Evolutionary conservation across 2,113 vertebrate genomes (phyloP).

Genomic region (Zeus faber): DNA sequence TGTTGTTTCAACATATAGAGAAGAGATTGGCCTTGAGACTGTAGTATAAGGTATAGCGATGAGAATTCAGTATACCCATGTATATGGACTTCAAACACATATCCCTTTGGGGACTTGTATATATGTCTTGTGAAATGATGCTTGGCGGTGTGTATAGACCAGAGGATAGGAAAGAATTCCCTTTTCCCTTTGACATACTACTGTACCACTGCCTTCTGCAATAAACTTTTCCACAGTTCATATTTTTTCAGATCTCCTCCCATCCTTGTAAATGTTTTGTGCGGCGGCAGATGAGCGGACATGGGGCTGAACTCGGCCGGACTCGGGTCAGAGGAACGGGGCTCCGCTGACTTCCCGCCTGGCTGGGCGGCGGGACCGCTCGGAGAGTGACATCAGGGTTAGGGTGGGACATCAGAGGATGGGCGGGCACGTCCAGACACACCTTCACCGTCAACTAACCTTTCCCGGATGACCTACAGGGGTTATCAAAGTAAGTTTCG

Average conservation of each 20-base stretch:
- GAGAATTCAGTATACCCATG: neutral
- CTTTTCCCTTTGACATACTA: neutral
- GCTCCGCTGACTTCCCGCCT: conserved; percentile 48
- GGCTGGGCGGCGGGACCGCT: neutral
- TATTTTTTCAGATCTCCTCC: neutral
- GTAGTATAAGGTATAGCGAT: neutral
- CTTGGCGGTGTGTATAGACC: neutral
- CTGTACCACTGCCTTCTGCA: neutral
- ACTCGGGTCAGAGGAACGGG: conserved; percentile 44
- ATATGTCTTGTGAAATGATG: neutral
- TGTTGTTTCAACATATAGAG: no score
- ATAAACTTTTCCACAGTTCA: neutral
- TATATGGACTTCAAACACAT: neutral
- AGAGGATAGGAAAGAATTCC: neutral
- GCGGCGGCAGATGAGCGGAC: conserved; percentile 15
- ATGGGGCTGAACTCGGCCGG: conserved; percentile 33
- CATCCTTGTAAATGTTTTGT: conserved; percentile 2
- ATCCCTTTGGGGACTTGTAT: neutral
- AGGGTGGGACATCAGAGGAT: conserved; percentile 55
- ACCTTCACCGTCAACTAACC: conserved; percentile 42
- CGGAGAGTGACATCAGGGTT: no score
- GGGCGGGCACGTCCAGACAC: conserved; percentile 56
- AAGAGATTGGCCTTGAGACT: neutral
- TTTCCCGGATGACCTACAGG: conserved; percentile 41
- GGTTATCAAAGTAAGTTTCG: conserved; percentile 48